Evolutionary conservation across 2,888 invertebrate genomes (phyloP), one percentile per base, ranked within the genome.

Genomic region (Acleris sparsana): DNA sequence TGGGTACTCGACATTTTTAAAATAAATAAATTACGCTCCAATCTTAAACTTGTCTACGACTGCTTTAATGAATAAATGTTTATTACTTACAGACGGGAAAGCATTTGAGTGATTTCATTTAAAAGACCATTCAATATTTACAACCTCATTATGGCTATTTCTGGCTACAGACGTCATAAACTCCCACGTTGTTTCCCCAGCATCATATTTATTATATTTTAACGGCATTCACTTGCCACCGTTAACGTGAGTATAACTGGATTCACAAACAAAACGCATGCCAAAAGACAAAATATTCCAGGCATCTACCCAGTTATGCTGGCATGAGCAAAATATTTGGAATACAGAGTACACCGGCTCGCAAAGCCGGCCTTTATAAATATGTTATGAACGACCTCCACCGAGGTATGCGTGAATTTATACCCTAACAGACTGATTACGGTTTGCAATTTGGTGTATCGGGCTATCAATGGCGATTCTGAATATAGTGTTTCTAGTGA

Each of bases 341-440:
- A 67, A 69, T 67, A 63, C 67, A 46, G 60, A 58, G 29, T 33
- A 62, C 53, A 53, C 44, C 20, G 39, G 13, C 22, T 56, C 16
- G 57, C 57, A 56, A 57, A 58, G 61, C 51, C 60, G 53, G 44
- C 68, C 70, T 64, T 49, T 67, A 59, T 70, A 72, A 71, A 71
- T 72, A 72, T 70, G 66, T 68, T 70, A 72, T 72, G 70, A 70
- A 67, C 64, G 62, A 55, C 66, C 62, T 20, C 20, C 43, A 25
- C n/a, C 52, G 44, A 25, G 56, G 57, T 22, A 46, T 33, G 33
- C n/a, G 53, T 16, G 49, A 52, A 52, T 53, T 53, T 53, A 55
- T 55, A 55, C 55, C 57, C 39, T 49, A 13, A 33, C 46, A 18
- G 16, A 18, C 61, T 62, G 53, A 62, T 62, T 53, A 53, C 20